Conservation (phyloP, 2,113 vertebrate genomes). For the Nesoenas mayeri region DNA sequence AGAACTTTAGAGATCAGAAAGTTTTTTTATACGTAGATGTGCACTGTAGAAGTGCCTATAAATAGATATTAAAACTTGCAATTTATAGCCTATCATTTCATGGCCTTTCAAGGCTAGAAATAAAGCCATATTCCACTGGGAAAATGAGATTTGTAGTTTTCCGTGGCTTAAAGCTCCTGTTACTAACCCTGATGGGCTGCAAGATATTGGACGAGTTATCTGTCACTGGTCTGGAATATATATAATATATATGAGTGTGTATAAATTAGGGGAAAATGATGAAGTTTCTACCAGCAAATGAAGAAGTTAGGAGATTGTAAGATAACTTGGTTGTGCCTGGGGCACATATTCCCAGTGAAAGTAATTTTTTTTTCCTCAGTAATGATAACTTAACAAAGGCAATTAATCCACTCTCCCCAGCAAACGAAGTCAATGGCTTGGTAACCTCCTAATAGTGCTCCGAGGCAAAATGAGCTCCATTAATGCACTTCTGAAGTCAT, state of each 20-base stretch:
- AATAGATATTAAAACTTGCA: constrained; percentile 62
- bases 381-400: constrained; percentile 38
- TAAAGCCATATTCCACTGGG: constrained; percentile 47
- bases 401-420: constrained; percentile 41
- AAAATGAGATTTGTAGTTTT: constrained; percentile 66
- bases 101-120: constrained; percentile 64
- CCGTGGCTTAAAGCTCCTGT: constrained; percentile 24
- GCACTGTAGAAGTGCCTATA: constrained; percentile 39
- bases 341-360: background rate
- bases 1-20: constrained; percentile 49
- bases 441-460: background rate
- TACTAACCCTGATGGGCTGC: constrained; percentile 30
- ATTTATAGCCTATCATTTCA: constrained; percentile 65
- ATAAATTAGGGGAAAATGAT: constrained; percentile 27
- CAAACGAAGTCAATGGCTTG: background rate
- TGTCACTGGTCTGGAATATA: background rate
- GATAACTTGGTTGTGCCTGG: background rate
- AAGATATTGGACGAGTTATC: constrained; percentile 6
- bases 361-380: constrained; percentile 15
- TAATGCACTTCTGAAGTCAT: background rate
- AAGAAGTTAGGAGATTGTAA: background rate
- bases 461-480: background rate
- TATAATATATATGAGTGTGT: background rate
- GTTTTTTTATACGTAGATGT: constrained; percentile 46
- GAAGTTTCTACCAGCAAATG: constrained; percentile 11